Conservation (phyloP, 2,888 invertebrate species). For the Deilephila elpenor region DNA sequence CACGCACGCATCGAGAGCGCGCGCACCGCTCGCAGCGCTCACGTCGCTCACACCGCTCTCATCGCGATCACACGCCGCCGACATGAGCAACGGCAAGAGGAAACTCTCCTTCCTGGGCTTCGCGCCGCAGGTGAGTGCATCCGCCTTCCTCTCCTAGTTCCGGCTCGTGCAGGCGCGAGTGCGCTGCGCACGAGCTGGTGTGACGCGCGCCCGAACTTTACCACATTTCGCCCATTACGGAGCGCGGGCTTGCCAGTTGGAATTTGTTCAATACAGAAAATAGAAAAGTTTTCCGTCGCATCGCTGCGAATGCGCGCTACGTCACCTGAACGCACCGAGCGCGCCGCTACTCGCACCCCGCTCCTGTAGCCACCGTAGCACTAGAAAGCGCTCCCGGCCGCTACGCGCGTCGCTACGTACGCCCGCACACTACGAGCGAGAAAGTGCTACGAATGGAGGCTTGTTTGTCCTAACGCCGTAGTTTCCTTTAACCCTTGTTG, state of each 20-base stretch:
- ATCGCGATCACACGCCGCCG: slow-evolving; percentile 26
- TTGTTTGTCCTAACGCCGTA: background rate
- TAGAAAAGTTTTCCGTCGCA: slow-evolving; percentile 1
- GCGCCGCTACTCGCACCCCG: slow-evolving; percentile 8
- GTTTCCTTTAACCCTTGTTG: no score
- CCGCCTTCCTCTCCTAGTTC: background rate
- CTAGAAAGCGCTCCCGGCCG: slow-evolving; percentile 22
- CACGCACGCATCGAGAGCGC: background rate
- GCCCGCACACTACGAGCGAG: background rate
- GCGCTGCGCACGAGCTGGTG: background rate
- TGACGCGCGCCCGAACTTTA: slow-evolving; percentile 22
- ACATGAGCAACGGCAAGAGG: slow-evolving; percentile 85
- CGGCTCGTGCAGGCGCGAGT: background rate
- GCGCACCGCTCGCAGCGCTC: background rate
- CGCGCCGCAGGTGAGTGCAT: slow-evolving; percentile 81
- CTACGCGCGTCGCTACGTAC: slow-evolving; percentile 23
- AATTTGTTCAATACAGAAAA: slow-evolving; percentile 28
- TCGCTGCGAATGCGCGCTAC: background rate
- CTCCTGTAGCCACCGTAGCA: slow-evolving; percentile 20
- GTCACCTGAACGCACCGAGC: background rate
- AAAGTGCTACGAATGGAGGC: slow-evolving; percentile 13
- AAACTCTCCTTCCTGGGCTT: slow-evolving; percentile 91
- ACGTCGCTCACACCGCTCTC: slow-evolving; percentile 12
- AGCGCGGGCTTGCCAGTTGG: slow-evolving; percentile 27
- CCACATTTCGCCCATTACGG: background rate